These are phyloP conservation scores for Druon quercuslanigerum DNA, from an alignment of 1,140 invertebrate species.

Conservation along the genomic window DNA sequence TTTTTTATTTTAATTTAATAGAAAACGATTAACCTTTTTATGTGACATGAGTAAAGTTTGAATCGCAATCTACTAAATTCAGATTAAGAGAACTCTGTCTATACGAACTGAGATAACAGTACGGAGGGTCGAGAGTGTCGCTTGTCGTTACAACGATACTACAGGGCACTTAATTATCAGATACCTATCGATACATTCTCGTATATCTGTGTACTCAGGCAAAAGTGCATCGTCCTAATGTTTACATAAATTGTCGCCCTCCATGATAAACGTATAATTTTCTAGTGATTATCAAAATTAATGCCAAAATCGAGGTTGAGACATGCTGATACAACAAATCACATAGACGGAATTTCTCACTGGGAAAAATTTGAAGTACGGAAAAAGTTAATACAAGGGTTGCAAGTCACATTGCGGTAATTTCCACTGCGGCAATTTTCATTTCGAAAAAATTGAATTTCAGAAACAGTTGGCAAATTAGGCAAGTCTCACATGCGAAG, in stretches of 20 bases:
- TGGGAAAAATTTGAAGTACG: too few species aligned
- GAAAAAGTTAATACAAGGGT: too few species aligned
- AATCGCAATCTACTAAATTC: background rate
- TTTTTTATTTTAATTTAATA: too few species aligned
- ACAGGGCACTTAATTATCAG: conserved; percentile 8
- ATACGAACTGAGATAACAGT: conserved; percentile 2
- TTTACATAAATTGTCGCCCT: background rate
- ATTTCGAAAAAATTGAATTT: too few species aligned
- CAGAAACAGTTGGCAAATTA: too few species aligned
- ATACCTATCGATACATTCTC: background rate
- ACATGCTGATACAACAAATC: too few species aligned
- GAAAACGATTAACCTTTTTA: background rate
- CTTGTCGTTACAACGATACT: conserved; percentile 22
- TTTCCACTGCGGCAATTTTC: too few species aligned
- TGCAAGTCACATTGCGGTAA: too few species aligned
- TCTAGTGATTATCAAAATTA: background rate
- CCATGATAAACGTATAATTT: background rate
- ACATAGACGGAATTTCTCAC: too few species aligned
- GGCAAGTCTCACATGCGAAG: too few species aligned
- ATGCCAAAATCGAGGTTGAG: too few species aligned
- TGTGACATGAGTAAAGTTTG: background rate
- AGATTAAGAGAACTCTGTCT: background rate
- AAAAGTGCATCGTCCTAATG: background rate
- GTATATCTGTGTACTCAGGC: background rate
- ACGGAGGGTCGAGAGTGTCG: conserved; percentile 6